Base-by-base conservation (phyloP, 2,888 invertebrate species). In the Scaptomyza flava region DNA sequence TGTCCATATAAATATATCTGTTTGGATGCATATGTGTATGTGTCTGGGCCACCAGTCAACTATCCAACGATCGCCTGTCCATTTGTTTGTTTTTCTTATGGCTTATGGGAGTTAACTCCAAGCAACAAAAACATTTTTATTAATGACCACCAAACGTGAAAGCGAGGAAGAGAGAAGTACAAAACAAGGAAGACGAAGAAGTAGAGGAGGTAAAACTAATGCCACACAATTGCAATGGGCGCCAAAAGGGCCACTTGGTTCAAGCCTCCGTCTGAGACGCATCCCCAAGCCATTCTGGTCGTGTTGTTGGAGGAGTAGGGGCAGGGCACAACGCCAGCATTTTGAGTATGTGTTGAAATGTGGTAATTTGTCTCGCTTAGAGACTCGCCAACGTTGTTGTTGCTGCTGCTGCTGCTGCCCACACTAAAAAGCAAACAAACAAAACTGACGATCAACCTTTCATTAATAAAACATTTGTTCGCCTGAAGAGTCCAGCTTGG, bases 391-490 rank as follows among this genome's bases (percentile, higher is more conserved):
- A 41, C 59, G 38, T 41, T 20, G 43, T 30, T n/a, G 33, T 23
- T 53, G 30, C 23, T 46, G 51, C 27, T 48, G 34, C n/a, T 53
- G 41, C 9, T 64, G 53, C 74, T 76, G 62, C 77, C 74, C 77
- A 74, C 77, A 74, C 63, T 52, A 57, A 57, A 27, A 36, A 14
- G 7, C 51, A 27, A 51, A 51, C 51, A 38, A 27, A 59, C 52
- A 46, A 66, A 66, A 54, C 57, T 66, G 76, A 76, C 60, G 76
- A 79, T 68, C 80, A 77, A 51, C 80, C 71, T 72, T 83, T 89
- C 88, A 89, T 88, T 89, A 88, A 88, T 88, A 89, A 88, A 89
- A 88, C 89, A 88, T 88, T 79, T 77, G 68, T 81, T 87, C 77
- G 56, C 34, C 73, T 38, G 80, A 87, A 83, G 79, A 33, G 45